These are phyloP conservation scores for Drosophila micromelanica DNA, from an alignment of 1,140 invertebrate genomes.

Conservation along the genomic window DNA sequence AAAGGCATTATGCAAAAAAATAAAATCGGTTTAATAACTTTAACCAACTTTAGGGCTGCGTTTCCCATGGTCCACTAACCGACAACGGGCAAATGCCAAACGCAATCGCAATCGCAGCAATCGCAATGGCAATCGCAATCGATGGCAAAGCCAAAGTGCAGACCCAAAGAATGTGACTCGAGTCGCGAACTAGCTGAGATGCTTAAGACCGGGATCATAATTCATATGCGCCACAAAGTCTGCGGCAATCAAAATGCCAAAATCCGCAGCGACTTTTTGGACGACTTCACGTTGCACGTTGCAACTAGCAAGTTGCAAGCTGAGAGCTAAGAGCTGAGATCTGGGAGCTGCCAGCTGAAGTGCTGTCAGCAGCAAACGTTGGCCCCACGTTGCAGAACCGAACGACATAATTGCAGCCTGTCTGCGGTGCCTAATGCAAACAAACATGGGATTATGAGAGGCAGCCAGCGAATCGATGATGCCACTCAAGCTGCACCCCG, in stretches of 20 bases:
- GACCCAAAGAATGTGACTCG: conserved; percentile 68
- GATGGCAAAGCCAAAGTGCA: conserved; percentile 69
- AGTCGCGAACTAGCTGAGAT: conserved; percentile 31
- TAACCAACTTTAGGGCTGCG: conserved; percentile 1
- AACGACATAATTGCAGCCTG: conserved; percentile 79
- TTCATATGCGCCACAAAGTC: conserved; percentile 82
- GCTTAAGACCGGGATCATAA: conserved; percentile 62
- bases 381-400: conserved; percentile 25
- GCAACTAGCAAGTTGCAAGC: conserved; percentile 11
- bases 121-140: conserved; percentile 31
- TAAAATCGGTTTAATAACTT: not conserved
- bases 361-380: conserved; percentile 14
- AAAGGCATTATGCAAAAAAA: too few species aligned
- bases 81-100: conserved; percentile 50
- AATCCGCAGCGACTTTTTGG: conserved; percentile 38
- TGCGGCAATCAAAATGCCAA: conserved; percentile 73
- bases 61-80: conserved; percentile 79
- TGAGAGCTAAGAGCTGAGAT: conserved; percentile 1
- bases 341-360: too few species aligned
- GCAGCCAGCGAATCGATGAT: conserved; percentile 49
- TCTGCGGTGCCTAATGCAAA: conserved; percentile 79
- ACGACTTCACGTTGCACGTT: conserved; percentile 36
- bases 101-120: conserved; percentile 42
- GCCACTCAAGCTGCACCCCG: conserved; percentile 9
- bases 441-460: conserved; percentile 79